Conservation (phyloP, 2,888 invertebrate species). For the Cabera pusaria region DNA sequence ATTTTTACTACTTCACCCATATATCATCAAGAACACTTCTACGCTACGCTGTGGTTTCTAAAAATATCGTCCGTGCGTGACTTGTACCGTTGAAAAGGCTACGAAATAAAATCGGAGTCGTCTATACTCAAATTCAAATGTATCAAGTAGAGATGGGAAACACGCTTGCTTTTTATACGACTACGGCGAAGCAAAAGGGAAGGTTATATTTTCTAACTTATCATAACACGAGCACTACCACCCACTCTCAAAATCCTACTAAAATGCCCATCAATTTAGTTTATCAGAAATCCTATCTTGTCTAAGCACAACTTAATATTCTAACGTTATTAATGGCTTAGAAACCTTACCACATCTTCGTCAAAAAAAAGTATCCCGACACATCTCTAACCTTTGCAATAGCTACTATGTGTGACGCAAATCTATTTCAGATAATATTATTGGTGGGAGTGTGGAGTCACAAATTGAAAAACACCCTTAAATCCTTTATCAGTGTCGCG, state of each 20-base stretch:
- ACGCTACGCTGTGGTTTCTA: constrained; percentile 19
- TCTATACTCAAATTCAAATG: constrained; percentile 24
- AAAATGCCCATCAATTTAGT: no score
- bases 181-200: no score
- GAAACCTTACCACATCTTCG: no score
- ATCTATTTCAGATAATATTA: constrained; percentile 51
- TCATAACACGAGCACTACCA: no score
- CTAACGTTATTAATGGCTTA: no score
- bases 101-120: constrained; percentile 16
- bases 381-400: constrained; percentile 15
- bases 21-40: constrained; percentile 18
- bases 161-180: no score
- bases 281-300: no score
- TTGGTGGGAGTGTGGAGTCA: constrained; percentile 45
- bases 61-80: constrained; percentile 29
- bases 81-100: constrained; percentile 23
- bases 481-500: constrained; percentile 62
- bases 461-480: constrained; percentile 62
- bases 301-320: no score
- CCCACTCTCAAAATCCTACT: no score
- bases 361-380: no score
- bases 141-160: constrained; percentile 7
- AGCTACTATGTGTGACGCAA: constrained; percentile 27
- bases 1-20: constrained; percentile 18
- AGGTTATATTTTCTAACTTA: no score